Evolutionary conservation across 2,888 invertebrate genomes (phyloP), one percentile per base, ranked within the genome.

Genomic region (Drosophila greeni): DNA sequence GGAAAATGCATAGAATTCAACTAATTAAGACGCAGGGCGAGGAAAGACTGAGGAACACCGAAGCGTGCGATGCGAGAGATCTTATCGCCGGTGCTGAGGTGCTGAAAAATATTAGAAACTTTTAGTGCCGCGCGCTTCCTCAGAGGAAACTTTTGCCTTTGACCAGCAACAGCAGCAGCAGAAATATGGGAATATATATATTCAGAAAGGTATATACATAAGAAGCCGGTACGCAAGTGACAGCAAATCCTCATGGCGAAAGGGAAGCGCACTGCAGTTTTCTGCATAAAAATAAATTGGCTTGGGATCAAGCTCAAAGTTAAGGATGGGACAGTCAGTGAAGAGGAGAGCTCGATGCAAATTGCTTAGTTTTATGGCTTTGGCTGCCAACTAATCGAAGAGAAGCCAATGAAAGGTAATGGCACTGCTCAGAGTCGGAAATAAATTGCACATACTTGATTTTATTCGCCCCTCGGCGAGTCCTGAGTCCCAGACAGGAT

Each of bases 101-200:
- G 81, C 76, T 82, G 82, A 81, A 85, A 84, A 82, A 82, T 80
- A 80, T 80, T 80, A 74, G 74, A 80, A 80, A 80, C 48, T 80
- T 79, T 80, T 82, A 57, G 70, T 40, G 48, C 61, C 58, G 59
- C 61, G 20, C 24, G 12, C 49, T 43, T 16, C 12, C 40, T 55
- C 33, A 31, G 33, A 56, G 54, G 42, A 84, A 84, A 84, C 40
- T 84, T 80, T 79, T 76, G 53, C 70, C 74, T 82, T 80, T 80
- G 83, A 82, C 85, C 72, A 80, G 52, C 39, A 39, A 23, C 26
- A 52, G 47, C 39, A 39, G 39, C 26, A 52, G 47, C 29, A 45
- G 34, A 34, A 58, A 49, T 45, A 45, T 45, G 45, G 45, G 14
- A 29, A 45, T 18, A 45, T 43, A 26, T 29, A 26, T 29, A 29